Evolutionary conservation across 2,113 vertebrate species (phyloP).

Genomic region (Corythaixoides concolor): DNA sequence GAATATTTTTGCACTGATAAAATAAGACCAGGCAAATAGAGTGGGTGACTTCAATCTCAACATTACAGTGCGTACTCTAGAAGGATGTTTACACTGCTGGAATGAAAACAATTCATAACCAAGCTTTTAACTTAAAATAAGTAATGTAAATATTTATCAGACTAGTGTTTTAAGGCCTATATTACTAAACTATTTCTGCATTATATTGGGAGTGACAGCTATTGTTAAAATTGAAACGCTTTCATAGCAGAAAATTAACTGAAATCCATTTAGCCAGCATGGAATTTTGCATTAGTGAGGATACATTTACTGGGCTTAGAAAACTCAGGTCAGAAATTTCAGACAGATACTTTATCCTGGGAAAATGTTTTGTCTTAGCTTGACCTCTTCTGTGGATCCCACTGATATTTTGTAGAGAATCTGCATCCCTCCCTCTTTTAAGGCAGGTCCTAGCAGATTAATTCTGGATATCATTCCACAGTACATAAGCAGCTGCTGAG

Average conservation of each 20-base stretch:
- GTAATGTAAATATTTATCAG: slow-evolving; percentile 66
- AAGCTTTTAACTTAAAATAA: slow-evolving; percentile 69
- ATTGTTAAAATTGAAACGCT: slow-evolving; percentile 48
- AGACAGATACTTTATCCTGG: slow-evolving; percentile 20
- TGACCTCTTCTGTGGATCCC: background rate
- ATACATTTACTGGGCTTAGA: background rate
- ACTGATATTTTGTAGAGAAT: background rate
- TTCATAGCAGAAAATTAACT: slow-evolving; percentile 20
- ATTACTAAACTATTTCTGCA: slow-evolving; percentile 41
- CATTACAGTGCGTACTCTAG: slow-evolving; percentile 10
- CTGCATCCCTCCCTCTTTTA: background rate
- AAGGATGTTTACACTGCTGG: slow-evolving; percentile 65
- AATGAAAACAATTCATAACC: slow-evolving; percentile 66
- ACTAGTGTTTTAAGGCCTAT: slow-evolving; percentile 45
- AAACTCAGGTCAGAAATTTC: slow-evolving; percentile 28
- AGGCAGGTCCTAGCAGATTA: background rate
- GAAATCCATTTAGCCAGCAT: slow-evolving; percentile 11
- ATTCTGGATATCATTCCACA: background rate
- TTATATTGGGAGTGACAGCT: slow-evolving; percentile 42
- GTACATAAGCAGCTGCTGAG: background rate
- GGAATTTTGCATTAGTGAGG: slow-evolving; percentile 15
- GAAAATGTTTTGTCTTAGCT: slow-evolving; percentile 27
- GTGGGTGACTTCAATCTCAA: slow-evolving; percentile 28
- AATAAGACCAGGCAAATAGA: slow-evolving; percentile 21
- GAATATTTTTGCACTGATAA: slow-evolving; percentile 38